Percentiles rank a stretch among this genome's conserved stretches.
Evolutionary conservation across 2,113 vertebrate genomes (phyloP).

Genomic region (Cottus gobio): DNA sequence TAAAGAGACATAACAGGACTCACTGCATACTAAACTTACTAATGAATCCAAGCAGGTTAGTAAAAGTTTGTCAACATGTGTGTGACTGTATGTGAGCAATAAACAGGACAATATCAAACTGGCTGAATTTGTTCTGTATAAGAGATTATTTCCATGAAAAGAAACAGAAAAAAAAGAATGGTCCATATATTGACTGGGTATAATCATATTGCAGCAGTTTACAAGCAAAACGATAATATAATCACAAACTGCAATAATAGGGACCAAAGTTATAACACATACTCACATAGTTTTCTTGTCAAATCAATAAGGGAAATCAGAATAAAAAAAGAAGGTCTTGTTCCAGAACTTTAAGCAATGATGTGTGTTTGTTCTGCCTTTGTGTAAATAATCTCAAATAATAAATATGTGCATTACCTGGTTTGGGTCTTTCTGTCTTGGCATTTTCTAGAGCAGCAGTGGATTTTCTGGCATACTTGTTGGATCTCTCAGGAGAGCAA

Average conservation of each 20-base stretch:
- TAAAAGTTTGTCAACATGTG: constrained; percentile 1
- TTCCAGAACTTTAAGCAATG: not conserved
- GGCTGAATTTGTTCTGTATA: not conserved
- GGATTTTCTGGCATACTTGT: constrained; percentile 17
- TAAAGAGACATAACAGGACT: not conserved
- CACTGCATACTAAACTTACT: constrained; percentile 4
- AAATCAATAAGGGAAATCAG: not conserved
- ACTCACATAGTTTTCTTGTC: constrained; percentile 1
- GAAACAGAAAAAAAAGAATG: constrained; percentile 1
- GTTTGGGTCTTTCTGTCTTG: constrained; percentile 41
- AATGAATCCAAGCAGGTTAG: not conserved
- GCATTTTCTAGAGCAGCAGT: constrained; percentile 10
- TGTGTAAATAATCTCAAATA: not conserved
- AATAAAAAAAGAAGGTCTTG: not conserved
- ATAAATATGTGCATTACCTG: constrained; percentile 39
- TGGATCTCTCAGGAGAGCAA: constrained; percentile 33
- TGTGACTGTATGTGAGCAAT: constrained; percentile 5
- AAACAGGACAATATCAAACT: constrained; percentile 18
- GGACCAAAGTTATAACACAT: not conserved
- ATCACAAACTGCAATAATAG: not conserved
- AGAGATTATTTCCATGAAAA: constrained; percentile 2
- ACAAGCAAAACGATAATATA: constrained; percentile 20
- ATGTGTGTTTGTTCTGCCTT: not conserved
- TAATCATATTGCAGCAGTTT: constrained; percentile 26
- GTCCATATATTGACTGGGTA: not conserved